Evolutionary conservation across 2,888 invertebrate genomes (phyloP).

Genomic region (Epinotia ramella): DNA sequence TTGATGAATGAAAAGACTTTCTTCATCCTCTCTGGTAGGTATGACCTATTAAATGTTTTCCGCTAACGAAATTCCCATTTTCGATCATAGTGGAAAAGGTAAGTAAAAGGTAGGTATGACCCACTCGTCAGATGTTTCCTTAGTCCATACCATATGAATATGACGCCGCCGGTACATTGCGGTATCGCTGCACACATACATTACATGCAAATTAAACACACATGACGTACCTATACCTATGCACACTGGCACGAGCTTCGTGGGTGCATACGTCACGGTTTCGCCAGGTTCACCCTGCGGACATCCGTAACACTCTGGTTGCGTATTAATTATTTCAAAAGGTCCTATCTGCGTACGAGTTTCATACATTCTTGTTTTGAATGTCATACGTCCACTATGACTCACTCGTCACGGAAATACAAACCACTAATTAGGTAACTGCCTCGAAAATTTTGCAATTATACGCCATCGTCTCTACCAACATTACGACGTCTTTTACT

Average conservation of each 20-base stretch:
- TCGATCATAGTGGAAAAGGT: too few species aligned
- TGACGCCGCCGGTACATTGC: conserved; percentile 60
- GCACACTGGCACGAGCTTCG: not conserved
- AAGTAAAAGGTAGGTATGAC: too few species aligned
- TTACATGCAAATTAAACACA: not conserved
- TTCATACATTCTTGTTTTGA: not conserved
- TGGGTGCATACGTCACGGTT: conserved; percentile 31
- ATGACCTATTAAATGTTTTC: too few species aligned
- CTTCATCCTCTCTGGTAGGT: too few species aligned
- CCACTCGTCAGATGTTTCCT: not conserved
- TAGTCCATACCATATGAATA: not conserved
- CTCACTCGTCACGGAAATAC: not conserved
- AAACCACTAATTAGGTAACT: not conserved
- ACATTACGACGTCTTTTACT: not conserved
- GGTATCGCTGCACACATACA: conserved; percentile 43
- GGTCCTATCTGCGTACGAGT: not conserved
- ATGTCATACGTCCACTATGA: not conserved
- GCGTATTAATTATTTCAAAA: not conserved
- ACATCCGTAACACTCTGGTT: not conserved
- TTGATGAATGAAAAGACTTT: too few species aligned
- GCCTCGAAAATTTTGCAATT: not conserved
- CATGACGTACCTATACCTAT: too few species aligned
- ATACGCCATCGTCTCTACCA: not conserved
- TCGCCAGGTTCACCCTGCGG: conserved; percentile 10
- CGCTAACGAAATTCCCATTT: too few species aligned